Evolutionary conservation across 2,888 invertebrate species (phyloP).

Genomic region (Ariolimax columbianus): DNA sequence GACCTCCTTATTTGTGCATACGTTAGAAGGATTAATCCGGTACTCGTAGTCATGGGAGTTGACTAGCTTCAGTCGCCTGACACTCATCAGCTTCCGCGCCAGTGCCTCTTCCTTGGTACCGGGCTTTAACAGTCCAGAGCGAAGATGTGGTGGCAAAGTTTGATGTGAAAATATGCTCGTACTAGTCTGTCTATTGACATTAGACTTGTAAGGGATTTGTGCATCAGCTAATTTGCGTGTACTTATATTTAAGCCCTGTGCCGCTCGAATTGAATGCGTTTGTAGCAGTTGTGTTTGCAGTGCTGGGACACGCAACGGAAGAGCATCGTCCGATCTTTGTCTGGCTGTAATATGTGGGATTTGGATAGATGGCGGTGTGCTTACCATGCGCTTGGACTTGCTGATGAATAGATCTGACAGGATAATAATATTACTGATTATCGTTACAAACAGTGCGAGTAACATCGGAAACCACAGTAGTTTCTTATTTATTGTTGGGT

Average conservation of each 20-base stretch:
- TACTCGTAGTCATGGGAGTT: constrained; percentile 11
- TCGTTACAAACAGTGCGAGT: neutral
- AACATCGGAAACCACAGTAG: neutral
- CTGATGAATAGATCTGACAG: neutral
- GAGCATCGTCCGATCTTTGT: neutral
- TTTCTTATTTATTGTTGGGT: neutral
- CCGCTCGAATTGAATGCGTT: neutral
- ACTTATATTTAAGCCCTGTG: neutral
- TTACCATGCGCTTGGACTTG: neutral
- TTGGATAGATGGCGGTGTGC: no score
- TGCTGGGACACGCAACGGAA: no score
- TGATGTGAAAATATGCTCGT: neutral
- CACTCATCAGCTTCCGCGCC: neutral
- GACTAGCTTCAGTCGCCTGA: neutral
- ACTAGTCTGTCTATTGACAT: neutral
- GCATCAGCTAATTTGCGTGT: neutral
- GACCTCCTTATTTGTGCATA: neutral
- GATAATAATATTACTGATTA: neutral
- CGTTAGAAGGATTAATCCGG: neutral
- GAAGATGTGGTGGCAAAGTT: neutral
- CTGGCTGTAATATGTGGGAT: no score
- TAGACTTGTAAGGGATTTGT: neutral
- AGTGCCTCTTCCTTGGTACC: constrained; percentile 26
- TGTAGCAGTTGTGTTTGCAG: neutral
- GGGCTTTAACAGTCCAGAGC: constrained; percentile 8